A percentile compares a stretch with the other conserved stretches of the same genome.
phyloP scores from a whole-genome alignment of 2,797 vertebrate species.

The Tangara arthus region DNA sequence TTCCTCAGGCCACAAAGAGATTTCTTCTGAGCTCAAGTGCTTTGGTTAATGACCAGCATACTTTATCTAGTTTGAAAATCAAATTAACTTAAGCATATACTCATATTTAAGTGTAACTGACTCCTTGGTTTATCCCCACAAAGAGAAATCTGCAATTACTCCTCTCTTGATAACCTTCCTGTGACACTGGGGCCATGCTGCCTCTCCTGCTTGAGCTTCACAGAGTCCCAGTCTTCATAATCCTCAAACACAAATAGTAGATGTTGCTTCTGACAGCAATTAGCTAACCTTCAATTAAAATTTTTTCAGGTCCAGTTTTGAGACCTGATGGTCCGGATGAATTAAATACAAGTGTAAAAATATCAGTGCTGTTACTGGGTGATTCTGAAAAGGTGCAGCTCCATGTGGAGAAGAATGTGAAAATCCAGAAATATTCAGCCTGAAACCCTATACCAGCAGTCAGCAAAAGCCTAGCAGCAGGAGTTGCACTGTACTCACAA shows the following conservation, averaged over 20 bases:
- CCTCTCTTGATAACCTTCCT: not conserved
- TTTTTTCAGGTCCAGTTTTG: not conserved
- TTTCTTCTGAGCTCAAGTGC: not conserved
- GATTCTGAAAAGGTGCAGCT: not conserved
- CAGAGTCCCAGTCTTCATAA: not conserved
- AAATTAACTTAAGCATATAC: not conserved
- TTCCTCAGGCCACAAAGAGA: not conserved
- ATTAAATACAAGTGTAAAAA: not conserved
- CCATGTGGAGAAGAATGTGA: not conserved
- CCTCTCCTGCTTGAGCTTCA: not conserved
- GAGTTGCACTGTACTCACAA: not conserved
- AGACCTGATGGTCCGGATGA: not conserved
- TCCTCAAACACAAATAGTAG: not conserved
- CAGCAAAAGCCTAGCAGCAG: not conserved
- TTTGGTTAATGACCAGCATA: not conserved
- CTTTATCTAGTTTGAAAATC: constrained; percentile 5
- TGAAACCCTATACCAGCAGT: not conserved
- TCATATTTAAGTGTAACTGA: not conserved
- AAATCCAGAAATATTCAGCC: not conserved
- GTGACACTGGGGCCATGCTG: accelerated
- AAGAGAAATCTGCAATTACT: not conserved
- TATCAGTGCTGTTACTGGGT: not conserved
- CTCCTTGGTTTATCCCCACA: not conserved
- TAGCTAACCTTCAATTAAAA: not conserved
- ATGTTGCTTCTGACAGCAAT: not conserved